These are phyloP conservation scores for Eilema sororculum DNA, from an alignment of 2,888 invertebrate species.

Conservation along the genomic window DNA sequence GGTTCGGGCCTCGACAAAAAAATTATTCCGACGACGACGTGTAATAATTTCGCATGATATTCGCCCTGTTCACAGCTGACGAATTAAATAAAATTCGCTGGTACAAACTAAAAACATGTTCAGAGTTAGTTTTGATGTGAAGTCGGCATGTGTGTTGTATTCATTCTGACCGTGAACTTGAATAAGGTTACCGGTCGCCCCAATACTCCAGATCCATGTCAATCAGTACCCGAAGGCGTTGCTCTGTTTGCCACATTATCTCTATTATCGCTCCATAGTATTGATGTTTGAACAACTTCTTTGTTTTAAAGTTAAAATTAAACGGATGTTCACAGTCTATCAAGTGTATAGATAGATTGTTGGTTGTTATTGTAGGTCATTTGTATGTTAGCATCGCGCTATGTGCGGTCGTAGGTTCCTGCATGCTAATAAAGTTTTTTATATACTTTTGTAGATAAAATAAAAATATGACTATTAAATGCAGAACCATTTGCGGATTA, in stretches of 20 bases:
- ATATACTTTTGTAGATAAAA: neutral
- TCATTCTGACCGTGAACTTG: constrained; percentile 50
- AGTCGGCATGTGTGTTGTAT: constrained; percentile 43
- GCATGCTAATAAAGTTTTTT: constrained; percentile 7
- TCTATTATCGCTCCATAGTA: constrained; percentile 30
- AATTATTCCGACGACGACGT: constrained; percentile 18
- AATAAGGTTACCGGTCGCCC: constrained; percentile 47
- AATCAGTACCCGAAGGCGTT: constrained; percentile 33
- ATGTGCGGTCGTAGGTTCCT: constrained; percentile 11
- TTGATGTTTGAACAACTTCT: constrained; percentile 42
- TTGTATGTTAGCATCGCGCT: constrained; percentile 31
- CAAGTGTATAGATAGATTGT: constrained; percentile 48
- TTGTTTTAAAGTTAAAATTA: constrained; percentile 41
- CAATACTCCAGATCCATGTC: constrained; percentile 42
- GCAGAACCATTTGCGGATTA: neutral
- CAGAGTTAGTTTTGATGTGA: constrained; percentile 52
- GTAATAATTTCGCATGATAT: constrained; percentile 38
- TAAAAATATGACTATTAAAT: neutral
- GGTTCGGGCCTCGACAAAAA: constrained; percentile 16
- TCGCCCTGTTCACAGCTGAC: constrained; percentile 40
- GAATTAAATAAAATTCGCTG: constrained; percentile 36
- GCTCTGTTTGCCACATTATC: constrained; percentile 26
- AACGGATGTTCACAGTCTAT: constrained; percentile 35
- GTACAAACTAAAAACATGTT: constrained; percentile 40
- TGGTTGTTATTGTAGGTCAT: constrained; percentile 22